Base-by-base conservation (phyloP, 2,113 vertebrate genomes). In the Stigmatopora argus region DNA sequence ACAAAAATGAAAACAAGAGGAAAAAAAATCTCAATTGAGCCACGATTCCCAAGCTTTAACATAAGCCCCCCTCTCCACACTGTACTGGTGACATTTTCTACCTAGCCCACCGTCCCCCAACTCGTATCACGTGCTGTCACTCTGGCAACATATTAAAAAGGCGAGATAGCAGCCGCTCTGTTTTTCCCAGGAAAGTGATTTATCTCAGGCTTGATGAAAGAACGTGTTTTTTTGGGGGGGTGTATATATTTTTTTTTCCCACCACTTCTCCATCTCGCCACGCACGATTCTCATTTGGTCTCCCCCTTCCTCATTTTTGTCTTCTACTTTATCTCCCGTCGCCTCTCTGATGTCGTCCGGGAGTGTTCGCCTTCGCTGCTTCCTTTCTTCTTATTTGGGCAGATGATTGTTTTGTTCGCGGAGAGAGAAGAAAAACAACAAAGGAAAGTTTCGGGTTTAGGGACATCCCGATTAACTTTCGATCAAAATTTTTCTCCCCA, bases 161-260 rank as follows among this genome's bases (percentile, higher is more conserved):
- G 78, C 38, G 64, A 69, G 77, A 87, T 86, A 74, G 78, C 65
- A 62, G 74, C 79, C 78, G 71, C 74, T 80, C 73, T 69, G 72
- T 87, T 88, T 84, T 85, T 85, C 79, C 84, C 75, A 69, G 66
- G 78, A 83, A 83, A 84, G 82, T 83, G 79, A 86, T 88, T 86
- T 85, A 85, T 72, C 79, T 68, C 66, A 69, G 66, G 71, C 70
- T 83, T 71, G 83, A 87, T 86, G 86, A 83, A 82, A 83, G 69
- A 75, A 79, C 62, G 15, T 46, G 57, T 56, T n/a, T n/a, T n/a
- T n/a, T n/a, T n/a, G n/a, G n/a, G n/a, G n/a, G n/a, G n/a, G n/a
- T n/a, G n/a, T n/a, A n/a, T n/a, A 14, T 51, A 73, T 67, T 53
- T 55, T 49, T 55, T 21, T 69, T 56, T 75, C 61, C 62, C 70